Conservation (phyloP, 2,888 invertebrate genomes). For the Eristalis intricaria region DNA sequence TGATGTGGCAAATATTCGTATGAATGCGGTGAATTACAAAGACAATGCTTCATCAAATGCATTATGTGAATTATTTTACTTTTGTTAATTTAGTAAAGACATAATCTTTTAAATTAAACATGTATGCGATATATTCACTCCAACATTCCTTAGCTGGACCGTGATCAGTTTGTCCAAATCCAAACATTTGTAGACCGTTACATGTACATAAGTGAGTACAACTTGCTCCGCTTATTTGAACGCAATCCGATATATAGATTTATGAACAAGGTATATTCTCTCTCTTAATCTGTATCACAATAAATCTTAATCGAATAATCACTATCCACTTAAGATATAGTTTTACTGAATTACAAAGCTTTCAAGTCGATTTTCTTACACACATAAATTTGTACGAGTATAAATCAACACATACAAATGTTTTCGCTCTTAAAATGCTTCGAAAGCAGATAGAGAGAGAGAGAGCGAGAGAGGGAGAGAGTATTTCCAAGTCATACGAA, state of each 20-base stretch:
- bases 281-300: not conserved
- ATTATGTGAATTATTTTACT: slow-evolving; percentile 12
- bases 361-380: slow-evolving; percentile 36
- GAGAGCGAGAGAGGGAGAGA: slow-evolving; percentile 21
- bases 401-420: slow-evolving; percentile 46
- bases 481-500: slow-evolving; percentile 30
- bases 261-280: not conserved
- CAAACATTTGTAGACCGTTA: no score
- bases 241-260: not conserved
- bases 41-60: slow-evolving; percentile 16
- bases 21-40: slow-evolving; percentile 33
- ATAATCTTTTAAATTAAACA: not conserved
- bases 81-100: no score
- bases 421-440: slow-evolving; percentile 64
- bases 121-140: not conserved
- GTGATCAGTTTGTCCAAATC: no score
- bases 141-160: no score
- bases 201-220: not conserved
- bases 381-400: slow-evolving; percentile 36
- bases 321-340: not conserved
- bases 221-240: not conserved
- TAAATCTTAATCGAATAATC: not conserved
- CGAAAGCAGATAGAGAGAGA: slow-evolving; percentile 1
- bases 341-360: slow-evolving; percentile 48
- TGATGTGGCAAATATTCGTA: not conserved